Percentiles rank a stretch among this genome's conserved stretches.
phyloP scores from a whole-genome alignment of 2,113 vertebrate genomes.

The Triplophysa dalaica region DNA sequence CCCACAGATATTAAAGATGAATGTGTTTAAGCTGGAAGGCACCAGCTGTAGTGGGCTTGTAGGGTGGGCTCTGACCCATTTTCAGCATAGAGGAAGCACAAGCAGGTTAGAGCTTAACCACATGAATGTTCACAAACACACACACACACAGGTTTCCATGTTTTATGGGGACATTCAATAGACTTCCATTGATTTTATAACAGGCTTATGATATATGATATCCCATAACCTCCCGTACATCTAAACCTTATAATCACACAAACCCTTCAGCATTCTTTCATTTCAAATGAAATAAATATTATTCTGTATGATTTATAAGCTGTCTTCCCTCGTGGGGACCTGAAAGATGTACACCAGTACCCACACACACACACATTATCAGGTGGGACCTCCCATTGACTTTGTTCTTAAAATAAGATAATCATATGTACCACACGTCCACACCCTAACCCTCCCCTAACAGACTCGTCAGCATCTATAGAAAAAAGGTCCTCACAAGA shows the following conservation, averaged over 20 bases:
- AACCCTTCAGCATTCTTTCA: too few species aligned
- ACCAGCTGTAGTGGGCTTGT: slow-evolving; percentile 50
- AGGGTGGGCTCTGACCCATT: slow-evolving; percentile 69
- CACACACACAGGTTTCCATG: slow-evolving; percentile 36
- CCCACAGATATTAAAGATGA: slow-evolving; percentile 66
- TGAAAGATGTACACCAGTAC: too few species aligned
- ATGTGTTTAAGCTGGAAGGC: slow-evolving; percentile 64
- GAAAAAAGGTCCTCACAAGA: not conserved
- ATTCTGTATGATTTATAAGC: too few species aligned
- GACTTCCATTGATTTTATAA: too few species aligned
- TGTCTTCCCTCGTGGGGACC: too few species aligned
- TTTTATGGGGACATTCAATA: too few species aligned
- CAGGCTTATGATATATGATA: too few species aligned
- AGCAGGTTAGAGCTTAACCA: slow-evolving; percentile 71
- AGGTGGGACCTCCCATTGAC: not conserved
- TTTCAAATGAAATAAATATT: too few species aligned
- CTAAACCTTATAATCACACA: too few species aligned
- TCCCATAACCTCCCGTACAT: too few species aligned
- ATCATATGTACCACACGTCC: not conserved
- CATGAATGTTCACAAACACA: not conserved
- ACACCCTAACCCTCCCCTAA: not conserved
- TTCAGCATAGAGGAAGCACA: slow-evolving; percentile 56
- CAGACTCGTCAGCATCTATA: not conserved
- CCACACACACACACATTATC: too few species aligned
- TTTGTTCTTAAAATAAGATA: slow-evolving; percentile 46